These are phyloP conservation scores for Gymnocephalus cernua DNA, from an alignment of 2,113 vertebrate species.

Conservation along the genomic window DNA sequence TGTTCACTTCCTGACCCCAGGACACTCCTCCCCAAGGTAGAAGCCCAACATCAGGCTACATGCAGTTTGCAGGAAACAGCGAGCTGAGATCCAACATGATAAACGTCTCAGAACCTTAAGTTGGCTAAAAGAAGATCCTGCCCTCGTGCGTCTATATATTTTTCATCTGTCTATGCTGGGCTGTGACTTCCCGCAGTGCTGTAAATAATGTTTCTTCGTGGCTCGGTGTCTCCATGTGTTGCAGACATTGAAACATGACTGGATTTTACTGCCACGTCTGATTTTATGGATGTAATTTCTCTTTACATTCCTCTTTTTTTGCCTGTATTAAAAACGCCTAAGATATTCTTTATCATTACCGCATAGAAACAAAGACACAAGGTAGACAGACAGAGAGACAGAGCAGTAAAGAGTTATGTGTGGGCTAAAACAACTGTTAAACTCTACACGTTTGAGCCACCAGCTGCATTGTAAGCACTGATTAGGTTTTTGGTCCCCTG, in stretches of 20 bases:
- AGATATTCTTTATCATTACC: not conserved
- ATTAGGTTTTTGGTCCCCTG: conserved; percentile 64
- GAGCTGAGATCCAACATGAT: conserved; percentile 57
- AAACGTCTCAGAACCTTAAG: conserved; percentile 52
- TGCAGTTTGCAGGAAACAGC: conserved; percentile 70
- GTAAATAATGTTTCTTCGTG: conserved; percentile 72
- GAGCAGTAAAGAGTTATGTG: not conserved
- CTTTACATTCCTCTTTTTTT: conserved; percentile 24
- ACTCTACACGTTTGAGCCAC: conserved; percentile 32
- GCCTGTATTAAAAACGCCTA: not conserved
- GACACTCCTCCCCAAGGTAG: conserved; percentile 65
- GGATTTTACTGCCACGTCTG: conserved; percentile 46
- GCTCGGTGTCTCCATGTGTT: conserved; percentile 41
- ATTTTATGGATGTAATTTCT: conserved; percentile 51
- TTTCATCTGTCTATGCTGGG: conserved; percentile 50
- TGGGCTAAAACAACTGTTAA: not conserved
- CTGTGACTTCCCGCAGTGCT: conserved; percentile 54
- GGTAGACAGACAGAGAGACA: conserved; percentile 4
- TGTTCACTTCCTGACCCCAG: conserved; percentile 60
- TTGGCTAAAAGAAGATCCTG: conserved; percentile 60
- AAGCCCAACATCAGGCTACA: conserved; percentile 54
- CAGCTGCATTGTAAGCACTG: conserved; percentile 50
- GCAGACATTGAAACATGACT: conserved; percentile 37
- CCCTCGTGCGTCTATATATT: conserved; percentile 55
- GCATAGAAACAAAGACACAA: conserved; percentile 12